phyloP scores from a whole-genome alignment of 2,888 invertebrate genomes.

The Patella caerulea region DNA sequence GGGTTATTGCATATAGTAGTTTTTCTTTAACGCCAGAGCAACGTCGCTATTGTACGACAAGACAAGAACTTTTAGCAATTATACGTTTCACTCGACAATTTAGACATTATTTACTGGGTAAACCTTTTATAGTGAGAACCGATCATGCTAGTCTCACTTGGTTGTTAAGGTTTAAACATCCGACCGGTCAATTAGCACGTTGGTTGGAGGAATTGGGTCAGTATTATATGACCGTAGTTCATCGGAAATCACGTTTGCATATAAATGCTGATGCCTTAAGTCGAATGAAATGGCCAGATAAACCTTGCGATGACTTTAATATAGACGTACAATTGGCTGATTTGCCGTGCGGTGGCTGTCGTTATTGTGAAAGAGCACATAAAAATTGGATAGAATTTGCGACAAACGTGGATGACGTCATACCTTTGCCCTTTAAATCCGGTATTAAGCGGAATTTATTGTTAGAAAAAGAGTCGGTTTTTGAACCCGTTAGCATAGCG shows the following conservation, averaged over 20 bases:
- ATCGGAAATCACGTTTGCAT: background rate
- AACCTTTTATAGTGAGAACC: constrained; percentile 25
- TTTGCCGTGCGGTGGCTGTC: background rate
- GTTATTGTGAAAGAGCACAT: background rate
- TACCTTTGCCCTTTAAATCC: too few species aligned
- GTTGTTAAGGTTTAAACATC: constrained; percentile 21
- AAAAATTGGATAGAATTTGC: too few species aligned
- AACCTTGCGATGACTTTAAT: background rate
- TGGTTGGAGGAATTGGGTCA: constrained; percentile 25
- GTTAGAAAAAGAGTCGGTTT: too few species aligned
- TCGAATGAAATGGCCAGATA: background rate
- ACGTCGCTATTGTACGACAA: constrained; percentile 26
- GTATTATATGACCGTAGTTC: background rate
- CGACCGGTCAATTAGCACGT: constrained; percentile 20
- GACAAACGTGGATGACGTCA: too few species aligned
- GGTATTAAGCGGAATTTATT: too few species aligned
- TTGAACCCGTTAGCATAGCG: too few species aligned
- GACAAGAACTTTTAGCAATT: constrained; percentile 9
- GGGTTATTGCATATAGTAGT: constrained; percentile 32
- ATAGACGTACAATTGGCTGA: background rate
- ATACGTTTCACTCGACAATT: background rate
- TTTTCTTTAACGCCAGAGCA: constrained; percentile 28
- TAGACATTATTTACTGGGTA: constrained; percentile 28
- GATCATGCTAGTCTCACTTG: constrained; percentile 31
- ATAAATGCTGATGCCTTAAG: background rate